Evolutionary conservation across 1,140 invertebrate species (phyloP).

Genomic region (Vanessa tameamea): DNA sequence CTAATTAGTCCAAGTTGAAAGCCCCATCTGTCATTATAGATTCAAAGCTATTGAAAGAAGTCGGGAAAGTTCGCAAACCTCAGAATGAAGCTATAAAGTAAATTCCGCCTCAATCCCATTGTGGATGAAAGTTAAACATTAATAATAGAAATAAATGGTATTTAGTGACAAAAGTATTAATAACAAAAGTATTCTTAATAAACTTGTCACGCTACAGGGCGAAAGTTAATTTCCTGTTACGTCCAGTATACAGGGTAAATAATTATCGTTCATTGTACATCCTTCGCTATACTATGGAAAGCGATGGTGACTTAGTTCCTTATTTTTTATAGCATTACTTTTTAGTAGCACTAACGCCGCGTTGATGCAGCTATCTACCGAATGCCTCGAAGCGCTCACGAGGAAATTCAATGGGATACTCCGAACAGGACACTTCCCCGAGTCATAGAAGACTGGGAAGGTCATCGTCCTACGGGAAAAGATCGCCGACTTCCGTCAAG

Average conservation of each 20-base stretch:
- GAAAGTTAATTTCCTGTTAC: slow-evolving; percentile 75
- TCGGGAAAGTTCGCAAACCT: background rate
- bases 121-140: slow-evolving; percentile 32
- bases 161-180: slow-evolving; percentile 64
- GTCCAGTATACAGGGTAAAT: slow-evolving; percentile 50
- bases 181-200: slow-evolving; percentile 72
- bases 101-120: slow-evolving; percentile 25
- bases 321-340: background rate
- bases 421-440: too few species aligned
- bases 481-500: too few species aligned
- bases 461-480: too few species aligned
- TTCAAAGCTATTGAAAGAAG: background rate
- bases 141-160: slow-evolving; percentile 55
- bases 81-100: background rate
- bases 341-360: too few species aligned
- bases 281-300: slow-evolving; percentile 25
- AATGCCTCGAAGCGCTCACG: too few species aligned
- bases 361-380: too few species aligned
- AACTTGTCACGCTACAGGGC: slow-evolving; percentile 72
- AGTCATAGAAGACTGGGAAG: too few species aligned
- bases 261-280: slow-evolving; percentile 18
- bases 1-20: background rate
- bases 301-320: background rate
- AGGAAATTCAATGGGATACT: too few species aligned
- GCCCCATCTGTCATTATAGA: background rate